A percentile compares a stretch with the other conserved stretches of the same genome.
Evolutionary conservation across 1,140 invertebrate genomes (phyloP).

Genomic region (Potamilus streckersoni): DNA sequence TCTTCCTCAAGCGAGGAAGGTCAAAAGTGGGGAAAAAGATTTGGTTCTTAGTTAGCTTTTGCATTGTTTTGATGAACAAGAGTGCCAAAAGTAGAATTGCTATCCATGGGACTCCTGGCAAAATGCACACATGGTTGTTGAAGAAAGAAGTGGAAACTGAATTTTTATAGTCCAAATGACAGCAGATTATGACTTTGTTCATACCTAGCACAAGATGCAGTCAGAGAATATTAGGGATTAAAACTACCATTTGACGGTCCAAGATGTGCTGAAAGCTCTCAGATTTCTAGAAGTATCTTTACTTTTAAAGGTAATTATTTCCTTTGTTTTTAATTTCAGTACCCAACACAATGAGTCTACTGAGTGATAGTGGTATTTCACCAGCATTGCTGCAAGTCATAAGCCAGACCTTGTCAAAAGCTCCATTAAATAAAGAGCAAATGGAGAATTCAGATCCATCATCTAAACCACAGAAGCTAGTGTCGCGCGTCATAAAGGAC

Average conservation of each 20-base stretch:
- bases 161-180: too few relatives aligned
- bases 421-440: constrained; percentile 34
- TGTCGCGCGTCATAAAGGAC: constrained; percentile 30
- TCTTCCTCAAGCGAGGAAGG: too few relatives aligned
- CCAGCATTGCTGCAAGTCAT: constrained; percentile 65
- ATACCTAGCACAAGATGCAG: neutral
- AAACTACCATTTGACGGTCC: constrained; percentile 4
- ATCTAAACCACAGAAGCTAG: constrained; percentile 3
- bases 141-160: too few relatives aligned
- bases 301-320: constrained; percentile 12
- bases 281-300: neutral
- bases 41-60: too few relatives aligned
- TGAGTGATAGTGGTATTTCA: constrained; percentile 62
- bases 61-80: too few relatives aligned
- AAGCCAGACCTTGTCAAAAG: constrained; percentile 50
- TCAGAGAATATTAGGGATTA: neutral
- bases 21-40: too few relatives aligned
- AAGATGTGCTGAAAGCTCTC: constrained; percentile 5
- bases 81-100: too few relatives aligned
- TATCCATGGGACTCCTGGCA: too few relatives aligned
- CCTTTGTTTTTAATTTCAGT: constrained; percentile 32
- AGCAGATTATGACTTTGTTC: too few relatives aligned
- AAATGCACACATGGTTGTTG: too few relatives aligned
- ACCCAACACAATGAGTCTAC: constrained; percentile 36
- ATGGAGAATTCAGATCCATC: constrained; percentile 7